A percentile compares a stretch with the other conserved stretches of the same genome.
phyloP scores from a whole-genome alignment of 2,797 vertebrate genomes.

The Sebastes cheni region DNA sequence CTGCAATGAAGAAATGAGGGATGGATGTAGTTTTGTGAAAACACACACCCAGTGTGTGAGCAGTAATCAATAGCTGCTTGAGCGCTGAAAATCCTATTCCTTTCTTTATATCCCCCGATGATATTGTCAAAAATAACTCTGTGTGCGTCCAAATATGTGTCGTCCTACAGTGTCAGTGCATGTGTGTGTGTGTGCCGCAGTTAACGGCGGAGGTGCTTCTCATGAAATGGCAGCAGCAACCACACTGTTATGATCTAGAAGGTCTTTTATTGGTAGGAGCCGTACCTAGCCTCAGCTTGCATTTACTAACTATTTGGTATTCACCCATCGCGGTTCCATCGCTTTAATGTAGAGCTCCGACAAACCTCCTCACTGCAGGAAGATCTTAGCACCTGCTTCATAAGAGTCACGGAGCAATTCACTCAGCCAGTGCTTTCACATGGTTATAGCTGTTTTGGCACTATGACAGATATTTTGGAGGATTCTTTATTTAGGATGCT shows the following conservation, averaged over 20 bases:
- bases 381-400: conserved; percentile 27
- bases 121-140: background rate
- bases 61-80: background rate
- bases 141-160: background rate
- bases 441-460: background rate
- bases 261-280: background rate
- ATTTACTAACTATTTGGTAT: conserved; percentile 15
- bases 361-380: background rate
- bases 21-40: background rate
- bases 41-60: background rate
- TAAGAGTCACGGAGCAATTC: conserved; percentile 8
- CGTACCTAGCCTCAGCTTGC: background rate
- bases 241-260: background rate
- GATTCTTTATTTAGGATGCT: conserved; percentile 3
- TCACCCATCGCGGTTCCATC: background rate
- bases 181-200: background rate
- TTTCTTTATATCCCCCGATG: background rate
- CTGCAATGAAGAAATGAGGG: background rate
- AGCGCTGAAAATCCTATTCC: background rate
- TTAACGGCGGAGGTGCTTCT: background rate
- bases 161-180: background rate
- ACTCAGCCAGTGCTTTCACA: background rate
- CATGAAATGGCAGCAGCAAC: background rate
- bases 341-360: background rate
- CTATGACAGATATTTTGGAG: background rate